Conservation (phyloP, 2,113 vertebrate species). For the Brachirus orientalis region DNA sequence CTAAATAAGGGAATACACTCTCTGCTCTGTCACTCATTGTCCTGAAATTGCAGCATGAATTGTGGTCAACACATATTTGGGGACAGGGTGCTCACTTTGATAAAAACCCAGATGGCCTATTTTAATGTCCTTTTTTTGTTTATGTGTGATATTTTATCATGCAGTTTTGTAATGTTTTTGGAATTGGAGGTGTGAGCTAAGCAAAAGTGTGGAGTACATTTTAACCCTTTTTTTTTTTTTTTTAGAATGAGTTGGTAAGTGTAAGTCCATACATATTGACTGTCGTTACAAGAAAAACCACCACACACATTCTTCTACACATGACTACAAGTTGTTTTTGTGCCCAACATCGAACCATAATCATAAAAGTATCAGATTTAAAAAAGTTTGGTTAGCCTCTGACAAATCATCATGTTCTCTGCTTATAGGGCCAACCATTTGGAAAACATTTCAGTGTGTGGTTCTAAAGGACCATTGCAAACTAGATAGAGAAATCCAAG, state of each 20-base stretch:
- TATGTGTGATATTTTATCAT: slow-evolving; percentile 20
- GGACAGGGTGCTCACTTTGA: slow-evolving; percentile 53
- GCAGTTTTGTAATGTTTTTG: slow-evolving; percentile 15
- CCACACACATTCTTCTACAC: background rate
- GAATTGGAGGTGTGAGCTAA: too few species aligned
- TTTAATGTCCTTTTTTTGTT: slow-evolving; percentile 28
- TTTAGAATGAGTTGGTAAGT: background rate
- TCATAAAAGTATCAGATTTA: slow-evolving; percentile 7
- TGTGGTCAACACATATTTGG: slow-evolving; percentile 46
- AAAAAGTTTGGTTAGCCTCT: slow-evolving; percentile 7
- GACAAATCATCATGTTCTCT: background rate
- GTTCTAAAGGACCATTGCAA: slow-evolving; percentile 9
- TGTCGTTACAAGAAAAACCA: background rate
- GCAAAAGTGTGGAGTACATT: too few species aligned
- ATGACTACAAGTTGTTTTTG: background rate
- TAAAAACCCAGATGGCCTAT: slow-evolving; percentile 53
- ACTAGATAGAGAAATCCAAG: too few species aligned
- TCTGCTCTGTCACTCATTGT: slow-evolving; percentile 73
- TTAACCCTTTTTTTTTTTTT: too few species aligned
- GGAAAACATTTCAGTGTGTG: slow-evolving; percentile 15
- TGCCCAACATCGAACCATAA: background rate
- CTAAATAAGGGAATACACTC: slow-evolving; percentile 69
- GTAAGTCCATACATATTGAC: too few species aligned
- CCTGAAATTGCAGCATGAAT: slow-evolving; percentile 67
- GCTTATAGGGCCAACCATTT: background rate